Conservation (phyloP, 2,888 invertebrate species). For the Dynastes tityus region DNA sequence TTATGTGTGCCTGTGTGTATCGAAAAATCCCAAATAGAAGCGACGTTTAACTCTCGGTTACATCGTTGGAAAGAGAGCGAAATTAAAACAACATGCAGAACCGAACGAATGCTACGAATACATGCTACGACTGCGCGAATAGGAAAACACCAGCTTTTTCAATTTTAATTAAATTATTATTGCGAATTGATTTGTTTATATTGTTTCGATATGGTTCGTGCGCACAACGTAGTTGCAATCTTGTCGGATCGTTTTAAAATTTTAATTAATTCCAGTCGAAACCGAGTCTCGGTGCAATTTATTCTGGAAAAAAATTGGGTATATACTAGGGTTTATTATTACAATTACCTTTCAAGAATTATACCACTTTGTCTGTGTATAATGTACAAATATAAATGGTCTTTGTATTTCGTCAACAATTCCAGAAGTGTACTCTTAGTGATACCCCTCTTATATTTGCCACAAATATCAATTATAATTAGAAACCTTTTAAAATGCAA, state of each 20-base stretch:
- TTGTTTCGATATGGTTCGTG: constrained; percentile 57
- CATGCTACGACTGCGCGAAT: not conserved
- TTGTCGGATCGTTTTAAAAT: constrained; percentile 57
- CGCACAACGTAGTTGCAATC: constrained; percentile 40
- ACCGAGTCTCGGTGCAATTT: not conserved
- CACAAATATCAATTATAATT: no score
- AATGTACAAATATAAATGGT: no score
- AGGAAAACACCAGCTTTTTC: constrained; percentile 53
- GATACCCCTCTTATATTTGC: no score
- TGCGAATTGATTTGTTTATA: constrained; percentile 59
- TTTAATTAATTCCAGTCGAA: constrained; percentile 55
- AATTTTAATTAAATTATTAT: constrained; percentile 60
- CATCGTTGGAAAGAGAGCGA: not conserved
- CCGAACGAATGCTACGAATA: not conserved
- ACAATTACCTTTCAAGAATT: no score
- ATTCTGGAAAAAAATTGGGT: no score
- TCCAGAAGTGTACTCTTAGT: no score
- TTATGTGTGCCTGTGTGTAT: not conserved
- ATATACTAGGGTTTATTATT: no score
- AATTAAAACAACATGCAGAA: not conserved
- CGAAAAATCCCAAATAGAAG: constrained; percentile 6
- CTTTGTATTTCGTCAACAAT: no score
- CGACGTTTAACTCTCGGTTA: not conserved
- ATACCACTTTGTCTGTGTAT: no score
- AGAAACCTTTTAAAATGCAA: no score